Evolutionary conservation across 2,113 vertebrate species (phyloP).

Genomic region (Choloepus hoffmanni): DNA sequence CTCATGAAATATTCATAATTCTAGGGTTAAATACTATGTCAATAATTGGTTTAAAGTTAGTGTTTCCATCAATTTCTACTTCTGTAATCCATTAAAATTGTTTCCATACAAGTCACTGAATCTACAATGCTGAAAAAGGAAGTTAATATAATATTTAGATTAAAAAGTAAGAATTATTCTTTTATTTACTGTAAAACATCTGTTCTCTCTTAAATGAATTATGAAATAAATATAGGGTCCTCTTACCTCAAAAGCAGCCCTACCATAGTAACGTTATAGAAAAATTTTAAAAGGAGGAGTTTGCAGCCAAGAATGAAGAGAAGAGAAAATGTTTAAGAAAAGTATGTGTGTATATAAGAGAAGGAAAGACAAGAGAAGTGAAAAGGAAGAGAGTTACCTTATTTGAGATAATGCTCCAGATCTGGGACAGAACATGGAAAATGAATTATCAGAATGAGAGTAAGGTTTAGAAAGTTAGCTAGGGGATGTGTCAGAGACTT

Average conservation of each 20-base stretch:
- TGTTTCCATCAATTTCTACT: conserved; percentile 2
- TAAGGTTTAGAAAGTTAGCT: background rate
- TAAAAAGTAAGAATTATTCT: background rate
- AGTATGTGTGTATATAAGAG: background rate
- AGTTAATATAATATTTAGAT: background rate
- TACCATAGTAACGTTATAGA: background rate
- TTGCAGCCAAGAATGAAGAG: background rate
- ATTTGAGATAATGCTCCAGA: conserved; percentile 14
- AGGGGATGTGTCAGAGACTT: background rate
- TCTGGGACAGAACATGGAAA: background rate
- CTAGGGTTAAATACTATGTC: background rate
- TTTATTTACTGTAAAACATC: conserved; percentile 45
- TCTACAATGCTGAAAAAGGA: conserved; percentile 45
- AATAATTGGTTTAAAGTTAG: background rate
- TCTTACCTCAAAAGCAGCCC: background rate
- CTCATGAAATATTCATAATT: conserved; percentile 18
- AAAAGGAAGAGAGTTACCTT: background rate
- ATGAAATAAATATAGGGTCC: background rate
- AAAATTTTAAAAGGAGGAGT: background rate
- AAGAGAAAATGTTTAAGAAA: conserved; percentile 18
- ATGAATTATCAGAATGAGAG: conserved; percentile 5
- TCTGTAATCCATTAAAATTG: background rate
- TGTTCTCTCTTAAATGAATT: background rate
- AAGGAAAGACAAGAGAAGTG: background rate
- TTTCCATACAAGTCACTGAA: conserved; percentile 38